phyloP scores from a whole-genome alignment of 1,140 invertebrate species.

The Drosophila subpulchrella region DNA sequence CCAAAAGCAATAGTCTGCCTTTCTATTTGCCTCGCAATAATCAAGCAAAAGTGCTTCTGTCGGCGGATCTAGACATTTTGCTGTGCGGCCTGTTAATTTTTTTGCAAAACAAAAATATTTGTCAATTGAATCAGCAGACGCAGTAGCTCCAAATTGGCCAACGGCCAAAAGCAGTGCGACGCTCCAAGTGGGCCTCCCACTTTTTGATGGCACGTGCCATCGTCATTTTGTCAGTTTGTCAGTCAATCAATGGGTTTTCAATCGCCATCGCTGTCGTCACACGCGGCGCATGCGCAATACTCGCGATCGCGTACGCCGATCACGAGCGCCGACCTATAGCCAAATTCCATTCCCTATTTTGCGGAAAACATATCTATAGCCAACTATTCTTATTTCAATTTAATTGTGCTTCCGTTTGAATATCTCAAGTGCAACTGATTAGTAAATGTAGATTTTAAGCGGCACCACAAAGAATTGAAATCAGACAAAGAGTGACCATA shows the following conservation, averaged over 20 bases:
- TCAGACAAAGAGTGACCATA: neutral
- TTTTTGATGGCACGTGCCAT: constrained; percentile 62
- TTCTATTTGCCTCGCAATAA: constrained; percentile 4
- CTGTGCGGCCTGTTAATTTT: constrained; percentile 6
- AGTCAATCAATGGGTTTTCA: constrained; percentile 19
- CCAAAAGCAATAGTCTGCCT: neutral
- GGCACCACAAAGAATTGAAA: neutral
- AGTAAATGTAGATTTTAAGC: neutral
- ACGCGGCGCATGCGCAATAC: constrained; percentile 43
- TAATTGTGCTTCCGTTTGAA: constrained; percentile 14
- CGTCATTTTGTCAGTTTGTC: constrained; percentile 27
- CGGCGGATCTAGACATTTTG: constrained; percentile 2
- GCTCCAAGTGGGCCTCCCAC: constrained; percentile 10
- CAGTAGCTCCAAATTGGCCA: constrained; percentile 37
- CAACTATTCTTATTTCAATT: constrained; percentile 7
- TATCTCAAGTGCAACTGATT: constrained; percentile 7
- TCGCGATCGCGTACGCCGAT: constrained; percentile 15
- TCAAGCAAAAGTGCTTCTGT: neutral
- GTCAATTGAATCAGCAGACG: constrained; percentile 24
- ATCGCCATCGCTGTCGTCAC: constrained; percentile 27
- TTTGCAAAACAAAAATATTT: constrained; percentile 30
- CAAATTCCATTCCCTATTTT: constrained; percentile 36
- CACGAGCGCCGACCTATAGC: constrained; percentile 27
- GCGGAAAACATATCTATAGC: constrained; percentile 5
- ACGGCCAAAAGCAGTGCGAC: constrained; percentile 35